Base-by-base conservation (phyloP, 53 echinoderm and acorn worm genomes). In the Pentamera pediparva region DNA sequence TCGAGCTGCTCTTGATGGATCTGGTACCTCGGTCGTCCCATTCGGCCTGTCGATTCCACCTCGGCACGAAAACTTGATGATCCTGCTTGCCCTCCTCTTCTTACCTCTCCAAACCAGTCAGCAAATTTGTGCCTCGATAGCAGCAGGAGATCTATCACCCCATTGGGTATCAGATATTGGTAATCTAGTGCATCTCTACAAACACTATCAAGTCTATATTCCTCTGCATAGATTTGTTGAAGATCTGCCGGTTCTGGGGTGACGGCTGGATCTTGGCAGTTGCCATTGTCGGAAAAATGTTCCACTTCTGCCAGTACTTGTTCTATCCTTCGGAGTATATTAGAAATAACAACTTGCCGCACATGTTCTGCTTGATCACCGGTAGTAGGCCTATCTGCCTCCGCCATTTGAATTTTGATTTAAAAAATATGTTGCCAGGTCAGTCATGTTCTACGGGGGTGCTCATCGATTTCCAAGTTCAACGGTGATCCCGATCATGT, bases 171-270 rank as follows among this genome's bases (percentile, higher is more conserved):
- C 39, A 70, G 30, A 43, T 38, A 30, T 43, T 70, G 70, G 51
- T 50, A 45, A 43, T 18, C 19, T 32, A 50, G 22, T 70, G 70
- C 70, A 70, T 70, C 70, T 48, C 70, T 50, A 48, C 70, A 70
- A 18, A 50, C 27, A 70, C 70, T 70, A 45, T 70, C 70, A 19
- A 70, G 21, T 15, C 50, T 20, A 70, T 70, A 51, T 70, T 70
- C 70, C 45, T 22, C 70, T 30, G 45, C 26, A 25, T 24, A 70
- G 5, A 47, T 43, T 43, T 43, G 15, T 9, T 11, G 9, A 43
- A 11, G 43, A 11, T 43, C 43, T n/a, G n/a, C 43, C 15, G 9
- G 43, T 9, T 15, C 43, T 43, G 43, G 43, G 9, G 15, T 43
- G 9, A 43, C 43, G 9, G 9, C 15, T 15, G 43, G 9, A 9